Evolutionary conservation across 2,888 invertebrate species (phyloP).

Genomic region (Ochropleura leucogaster): DNA sequence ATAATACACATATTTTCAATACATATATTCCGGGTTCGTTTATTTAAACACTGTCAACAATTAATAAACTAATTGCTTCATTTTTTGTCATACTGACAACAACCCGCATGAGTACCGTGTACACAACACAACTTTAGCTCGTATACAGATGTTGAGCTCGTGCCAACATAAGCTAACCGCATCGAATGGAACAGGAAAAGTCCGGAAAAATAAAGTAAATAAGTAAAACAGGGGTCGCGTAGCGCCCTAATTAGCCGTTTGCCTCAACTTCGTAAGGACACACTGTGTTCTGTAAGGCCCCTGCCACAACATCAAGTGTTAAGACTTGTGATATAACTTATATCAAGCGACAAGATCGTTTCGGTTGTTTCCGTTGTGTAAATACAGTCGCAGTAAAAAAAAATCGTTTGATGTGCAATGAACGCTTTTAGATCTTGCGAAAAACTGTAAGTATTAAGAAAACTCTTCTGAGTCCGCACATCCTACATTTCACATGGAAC

Average conservation of each 20-base stretch:
- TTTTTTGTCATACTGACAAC: neutral
- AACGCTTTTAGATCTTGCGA: neutral
- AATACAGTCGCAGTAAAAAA: neutral
- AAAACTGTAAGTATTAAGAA: neutral
- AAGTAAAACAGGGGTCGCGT: slow-evolving; percentile 36
- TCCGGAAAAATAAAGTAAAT: slow-evolving; percentile 45
- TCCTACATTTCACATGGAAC: neutral
- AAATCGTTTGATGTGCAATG: neutral
- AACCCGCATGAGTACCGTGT: slow-evolving; percentile 27
- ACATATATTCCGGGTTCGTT: neutral
- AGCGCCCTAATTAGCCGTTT: slow-evolving; percentile 47
- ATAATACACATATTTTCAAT: neutral
- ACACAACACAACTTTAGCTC: slow-evolving; percentile 31
- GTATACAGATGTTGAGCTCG: slow-evolving; percentile 10
- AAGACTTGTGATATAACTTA: neutral
- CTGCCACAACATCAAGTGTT: neutral
- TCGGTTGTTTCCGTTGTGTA: too few relatives aligned
- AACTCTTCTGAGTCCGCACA: neutral
- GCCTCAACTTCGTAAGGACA: slow-evolving; percentile 30
- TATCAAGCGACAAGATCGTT: neutral
- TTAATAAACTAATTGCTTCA: neutral
- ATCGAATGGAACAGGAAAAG: slow-evolving; percentile 27
- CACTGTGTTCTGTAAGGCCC: slow-evolving; percentile 14
- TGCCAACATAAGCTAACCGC: slow-evolving; percentile 32
- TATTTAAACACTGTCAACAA: neutral